A percentile compares a stretch with the other conserved stretches of the same genome.
phyloP scores from a whole-genome alignment of 2,888 invertebrate species.

The Apotomis turbidana region DNA sequence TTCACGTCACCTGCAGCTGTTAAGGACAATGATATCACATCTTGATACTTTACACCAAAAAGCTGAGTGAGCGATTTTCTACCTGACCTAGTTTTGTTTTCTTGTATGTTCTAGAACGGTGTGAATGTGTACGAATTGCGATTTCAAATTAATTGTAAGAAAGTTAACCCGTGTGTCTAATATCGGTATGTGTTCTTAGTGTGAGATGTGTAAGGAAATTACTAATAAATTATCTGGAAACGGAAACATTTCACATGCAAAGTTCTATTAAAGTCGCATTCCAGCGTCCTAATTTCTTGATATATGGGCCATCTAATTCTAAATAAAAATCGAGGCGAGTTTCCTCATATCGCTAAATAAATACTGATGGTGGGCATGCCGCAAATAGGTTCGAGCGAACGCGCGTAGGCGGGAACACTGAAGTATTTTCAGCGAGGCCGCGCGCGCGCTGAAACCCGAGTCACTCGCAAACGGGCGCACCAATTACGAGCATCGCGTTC shows the following conservation, averaged over 20 bases:
- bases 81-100: background rate
- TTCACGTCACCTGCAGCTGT: conserved; percentile 36
- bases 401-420: conserved; percentile 63
- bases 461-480: conserved; percentile 54
- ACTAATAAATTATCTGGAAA: conserved; percentile 5
- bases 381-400: conserved; percentile 77
- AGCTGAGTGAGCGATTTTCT: background rate
- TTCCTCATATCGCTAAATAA: conserved; percentile 82
- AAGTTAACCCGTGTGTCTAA: background rate
- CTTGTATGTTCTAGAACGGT: background rate
- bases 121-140: conserved; percentile 3
- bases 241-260: conserved; percentile 8
- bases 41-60: conserved; percentile 22
- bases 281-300: conserved; percentile 67
- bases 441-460: conserved; percentile 78
- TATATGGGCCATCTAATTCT: conserved; percentile 74
- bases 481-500: conserved; percentile 41
- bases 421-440: conserved; percentile 79
- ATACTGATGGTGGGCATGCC: conserved; percentile 76
- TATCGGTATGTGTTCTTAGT: background rate
- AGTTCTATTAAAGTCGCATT: conserved; percentile 43
- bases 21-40: conserved; percentile 29
- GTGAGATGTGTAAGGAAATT: conserved; percentile 9
- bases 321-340: conserved; percentile 76
- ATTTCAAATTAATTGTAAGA: background rate